Evolutionary conservation across 2,797 vertebrate genomes (phyloP).

Genomic region (Gallirallus australis): DNA sequence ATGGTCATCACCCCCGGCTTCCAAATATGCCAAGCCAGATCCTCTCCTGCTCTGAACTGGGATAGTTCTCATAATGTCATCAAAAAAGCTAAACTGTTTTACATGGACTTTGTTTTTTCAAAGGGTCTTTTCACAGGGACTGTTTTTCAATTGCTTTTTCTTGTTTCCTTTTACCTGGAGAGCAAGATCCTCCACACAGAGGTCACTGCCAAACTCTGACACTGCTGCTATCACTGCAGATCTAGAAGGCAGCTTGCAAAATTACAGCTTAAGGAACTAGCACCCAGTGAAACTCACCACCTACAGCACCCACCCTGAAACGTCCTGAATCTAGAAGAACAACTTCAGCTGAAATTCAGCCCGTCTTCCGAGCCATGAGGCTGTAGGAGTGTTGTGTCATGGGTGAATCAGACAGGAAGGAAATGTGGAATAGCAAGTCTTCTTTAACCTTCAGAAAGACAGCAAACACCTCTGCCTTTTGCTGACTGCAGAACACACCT

Average conservation of each 20-base stretch:
- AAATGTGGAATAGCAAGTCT: neutral
- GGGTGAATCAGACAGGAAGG: neutral
- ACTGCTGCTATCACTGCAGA: neutral
- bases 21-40: neutral
- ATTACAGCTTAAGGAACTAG: neutral
- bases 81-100: neutral
- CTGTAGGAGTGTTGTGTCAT: neutral
- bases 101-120: neutral
- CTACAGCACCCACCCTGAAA: neutral
- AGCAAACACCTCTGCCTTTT: neutral
- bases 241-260: neutral
- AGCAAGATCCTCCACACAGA: neutral
- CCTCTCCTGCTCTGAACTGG: neutral
- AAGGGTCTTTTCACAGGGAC: neutral
- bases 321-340: neutral
- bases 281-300: neutral
- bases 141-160: neutral
- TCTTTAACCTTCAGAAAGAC: neutral
- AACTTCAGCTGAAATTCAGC: neutral
- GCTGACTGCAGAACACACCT: neutral
- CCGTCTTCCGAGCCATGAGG: neutral
- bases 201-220: neutral
- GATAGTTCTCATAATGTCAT: neutral
- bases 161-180: neutral
- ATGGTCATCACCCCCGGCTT: neutral